Percentiles rank a stretch among this genome's conserved stretches.
Conservation (phyloP, 53 echinoderm and acorn worm species). For the Crossaster papposus region DNA sequence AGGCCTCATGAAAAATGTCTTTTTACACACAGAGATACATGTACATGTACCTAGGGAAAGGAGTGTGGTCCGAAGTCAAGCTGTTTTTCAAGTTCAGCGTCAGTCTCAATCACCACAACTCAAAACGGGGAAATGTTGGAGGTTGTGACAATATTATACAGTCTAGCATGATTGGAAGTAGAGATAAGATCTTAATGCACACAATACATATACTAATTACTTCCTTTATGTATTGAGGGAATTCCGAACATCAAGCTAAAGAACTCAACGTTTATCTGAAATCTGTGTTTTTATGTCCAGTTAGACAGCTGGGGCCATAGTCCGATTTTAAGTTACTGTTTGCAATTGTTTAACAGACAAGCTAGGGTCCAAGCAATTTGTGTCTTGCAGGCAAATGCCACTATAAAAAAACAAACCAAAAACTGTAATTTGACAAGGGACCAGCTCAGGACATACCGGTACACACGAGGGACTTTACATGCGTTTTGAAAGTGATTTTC, state of each 20-base stretch:
- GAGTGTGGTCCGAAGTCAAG: slow-evolving; percentile 1
- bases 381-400: not conserved
- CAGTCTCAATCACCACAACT: not conserved
- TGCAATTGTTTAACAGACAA: slow-evolving; percentile 7
- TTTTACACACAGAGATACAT: slow-evolving; percentile 3
- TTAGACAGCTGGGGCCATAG: no score
- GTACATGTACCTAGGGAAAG: no score
- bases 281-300: no score
- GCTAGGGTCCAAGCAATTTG: slow-evolving; percentile 32
- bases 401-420: slow-evolving; percentile 11
- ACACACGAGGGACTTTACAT: slow-evolving; percentile 8
- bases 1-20: not conserved
- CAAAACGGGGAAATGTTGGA: slow-evolving; percentile 17
- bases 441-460: slow-evolving; percentile 30
- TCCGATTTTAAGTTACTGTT: not conserved
- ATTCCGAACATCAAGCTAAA: not conserved
- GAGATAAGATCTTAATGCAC: not conserved
- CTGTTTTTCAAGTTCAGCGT: slow-evolving; percentile 37
- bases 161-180: not conserved
- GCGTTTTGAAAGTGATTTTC: no score
- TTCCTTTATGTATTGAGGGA: not conserved
- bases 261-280: not conserved
- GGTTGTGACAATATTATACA: slow-evolving; percentile 27
- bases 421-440: not conserved
- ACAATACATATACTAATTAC: not conserved